Percentiles rank a stretch among this genome's conserved stretches.
These are phyloP conservation scores for Patiria miniata DNA, from an alignment of 35 echinoderm and acorn worm genomes.

Conservation along the genomic window DNA sequence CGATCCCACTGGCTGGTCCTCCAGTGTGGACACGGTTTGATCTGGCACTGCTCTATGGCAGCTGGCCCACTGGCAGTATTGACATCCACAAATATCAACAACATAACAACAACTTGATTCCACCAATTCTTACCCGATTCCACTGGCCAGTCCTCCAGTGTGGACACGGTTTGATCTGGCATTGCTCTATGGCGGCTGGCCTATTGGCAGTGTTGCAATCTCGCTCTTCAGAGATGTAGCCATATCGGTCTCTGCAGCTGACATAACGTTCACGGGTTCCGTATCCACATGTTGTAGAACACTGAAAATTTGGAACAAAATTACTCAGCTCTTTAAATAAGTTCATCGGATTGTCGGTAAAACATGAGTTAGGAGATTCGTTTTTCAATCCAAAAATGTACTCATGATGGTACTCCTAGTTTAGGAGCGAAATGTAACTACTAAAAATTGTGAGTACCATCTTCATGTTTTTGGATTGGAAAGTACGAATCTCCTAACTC, in stretches of 20 bases:
- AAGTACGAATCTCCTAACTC: too few species aligned
- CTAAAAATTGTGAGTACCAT: too few species aligned
- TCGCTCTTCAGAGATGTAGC: conserved; percentile 46
- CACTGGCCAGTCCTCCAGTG: conserved; percentile 89
- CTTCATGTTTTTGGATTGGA: too few species aligned
- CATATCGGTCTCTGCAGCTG: conserved; percentile 65
- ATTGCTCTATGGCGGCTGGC: conserved; percentile 69
- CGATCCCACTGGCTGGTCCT: conserved; percentile 71
- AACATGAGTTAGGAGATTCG: too few species aligned
- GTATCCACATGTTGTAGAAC: conserved; percentile 78
- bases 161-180: conserved; percentile 72
- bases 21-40: conserved; percentile 77
- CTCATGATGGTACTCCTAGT: too few species aligned
- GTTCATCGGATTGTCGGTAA: too few species aligned
- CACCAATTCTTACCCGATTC: conserved; percentile 54
- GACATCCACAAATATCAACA: too few species aligned
- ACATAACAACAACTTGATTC: too few species aligned
- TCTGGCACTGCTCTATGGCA: conserved; percentile 65
- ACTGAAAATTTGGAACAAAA: conserved; percentile 43
- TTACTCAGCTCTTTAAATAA: not conserved
- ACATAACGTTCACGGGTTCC: conserved; percentile 87
- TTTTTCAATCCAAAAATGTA: too few species aligned
- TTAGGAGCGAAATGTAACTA: too few species aligned
- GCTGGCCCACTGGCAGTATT: conserved; percentile 54
- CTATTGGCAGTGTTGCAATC: conserved; percentile 61